phyloP scores from a whole-genome alignment of 2,888 invertebrate species.

The Bellardia bayeri region DNA sequence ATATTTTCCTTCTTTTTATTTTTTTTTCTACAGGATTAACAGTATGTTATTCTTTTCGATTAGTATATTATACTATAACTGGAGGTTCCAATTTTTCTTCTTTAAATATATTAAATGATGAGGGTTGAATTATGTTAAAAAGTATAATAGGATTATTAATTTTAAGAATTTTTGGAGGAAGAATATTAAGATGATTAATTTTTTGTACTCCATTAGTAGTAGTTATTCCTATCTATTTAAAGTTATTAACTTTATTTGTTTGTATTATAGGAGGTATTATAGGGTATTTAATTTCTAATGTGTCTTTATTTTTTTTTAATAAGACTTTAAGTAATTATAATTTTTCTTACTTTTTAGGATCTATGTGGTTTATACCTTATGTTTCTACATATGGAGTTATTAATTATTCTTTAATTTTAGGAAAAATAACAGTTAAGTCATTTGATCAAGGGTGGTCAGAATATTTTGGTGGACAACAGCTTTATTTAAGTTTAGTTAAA shows the following conservation, averaged over 20 bases:
- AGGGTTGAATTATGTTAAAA: constrained; percentile 85
- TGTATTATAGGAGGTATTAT: constrained; percentile 84
- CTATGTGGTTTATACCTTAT: constrained; percentile 65
- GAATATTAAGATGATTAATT: constrained; percentile 86
- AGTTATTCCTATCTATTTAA: constrained; percentile 85
- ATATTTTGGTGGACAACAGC: constrained; percentile 83
- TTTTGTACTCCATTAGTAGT: constrained; percentile 84
- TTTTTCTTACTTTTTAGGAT: constrained; percentile 78
- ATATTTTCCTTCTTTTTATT: constrained; percentile 85
- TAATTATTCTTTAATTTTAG: constrained; percentile 74
- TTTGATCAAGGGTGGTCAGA: constrained; percentile 85
- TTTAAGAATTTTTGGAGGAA: constrained; percentile 86
- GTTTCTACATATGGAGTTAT: constrained; percentile 66
- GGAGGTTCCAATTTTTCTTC: constrained; percentile 85
- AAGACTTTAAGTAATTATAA: constrained; percentile 85
- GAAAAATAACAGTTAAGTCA: constrained; percentile 83
- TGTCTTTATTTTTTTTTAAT: constrained; percentile 85
- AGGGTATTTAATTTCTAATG: constrained; percentile 85
- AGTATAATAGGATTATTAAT: constrained; percentile 86
- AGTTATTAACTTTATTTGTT: constrained; percentile 85
- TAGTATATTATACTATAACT: constrained; percentile 86
- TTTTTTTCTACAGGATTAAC: constrained; percentile 86
- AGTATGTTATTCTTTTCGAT: constrained; percentile 86
- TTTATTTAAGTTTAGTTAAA: constrained; percentile 82
- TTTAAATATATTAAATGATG: constrained; percentile 85